These are phyloP conservation scores for Aricia agestis DNA, from an alignment of 1,140 invertebrate genomes.

Conservation along the genomic window DNA sequence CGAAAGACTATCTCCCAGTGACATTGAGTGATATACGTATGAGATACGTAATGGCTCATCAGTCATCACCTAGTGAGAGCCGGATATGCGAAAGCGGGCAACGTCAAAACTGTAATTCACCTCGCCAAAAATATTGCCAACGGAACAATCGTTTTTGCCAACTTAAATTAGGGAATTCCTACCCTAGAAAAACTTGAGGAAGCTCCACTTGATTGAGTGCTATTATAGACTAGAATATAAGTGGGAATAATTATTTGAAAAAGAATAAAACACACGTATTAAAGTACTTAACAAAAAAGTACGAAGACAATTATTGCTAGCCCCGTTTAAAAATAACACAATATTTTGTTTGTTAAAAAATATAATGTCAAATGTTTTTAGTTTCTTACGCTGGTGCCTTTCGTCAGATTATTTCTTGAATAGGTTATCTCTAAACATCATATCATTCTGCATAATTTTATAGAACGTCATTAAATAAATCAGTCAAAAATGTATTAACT, in stretches of 20 bases:
- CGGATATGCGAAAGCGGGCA: neutral
- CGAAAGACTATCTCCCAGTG: neutral
- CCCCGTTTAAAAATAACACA: too few relatives aligned
- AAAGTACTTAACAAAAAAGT: neutral
- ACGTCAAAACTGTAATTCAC: neutral
- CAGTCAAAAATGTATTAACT: too few relatives aligned
- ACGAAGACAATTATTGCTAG: neutral
- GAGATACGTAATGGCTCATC: constrained; percentile 6
- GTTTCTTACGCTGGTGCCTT: too few relatives aligned
- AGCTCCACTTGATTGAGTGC: neutral
- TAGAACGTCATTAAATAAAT: too few relatives aligned
- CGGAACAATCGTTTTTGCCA: neutral
- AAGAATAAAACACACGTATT: neutral
- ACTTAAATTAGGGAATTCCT: neutral
- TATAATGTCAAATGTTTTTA: too few relatives aligned
- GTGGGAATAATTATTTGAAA: neutral
- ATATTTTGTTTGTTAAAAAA: too few relatives aligned
- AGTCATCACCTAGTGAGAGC: constrained; percentile 4
- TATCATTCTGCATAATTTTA: too few relatives aligned
- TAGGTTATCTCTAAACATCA: too few relatives aligned
- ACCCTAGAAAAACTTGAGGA: neutral
- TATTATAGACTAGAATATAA: too few relatives aligned
- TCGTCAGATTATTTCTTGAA: too few relatives aligned
- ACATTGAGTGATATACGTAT: neutral
- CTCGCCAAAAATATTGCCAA: neutral